Conservation (phyloP, 2,113 vertebrate genomes). For the Dendrocopos noguchii region DNA sequence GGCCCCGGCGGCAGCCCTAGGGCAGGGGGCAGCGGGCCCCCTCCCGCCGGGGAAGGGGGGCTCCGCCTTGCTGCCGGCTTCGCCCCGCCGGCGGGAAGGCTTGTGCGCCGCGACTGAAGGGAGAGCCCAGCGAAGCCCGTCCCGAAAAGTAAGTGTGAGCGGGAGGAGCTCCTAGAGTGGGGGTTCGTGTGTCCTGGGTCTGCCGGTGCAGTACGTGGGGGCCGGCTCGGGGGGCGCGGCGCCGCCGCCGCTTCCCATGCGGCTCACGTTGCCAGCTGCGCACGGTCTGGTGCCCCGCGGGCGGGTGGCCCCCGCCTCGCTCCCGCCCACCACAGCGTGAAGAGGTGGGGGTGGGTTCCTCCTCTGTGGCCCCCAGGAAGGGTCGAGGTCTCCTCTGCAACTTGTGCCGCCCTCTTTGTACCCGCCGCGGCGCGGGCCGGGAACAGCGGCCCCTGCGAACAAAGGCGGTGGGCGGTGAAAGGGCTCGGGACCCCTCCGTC, state of each 20-base stretch:
- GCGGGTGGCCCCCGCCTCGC: background rate
- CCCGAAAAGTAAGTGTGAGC: constrained; percentile 9
- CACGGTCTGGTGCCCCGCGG: constrained; percentile 11
- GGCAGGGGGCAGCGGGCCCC: background rate
- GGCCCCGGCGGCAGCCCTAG: background rate
- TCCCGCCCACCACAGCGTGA: background rate
- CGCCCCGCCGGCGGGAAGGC: background rate
- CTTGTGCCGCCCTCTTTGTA: background rate
- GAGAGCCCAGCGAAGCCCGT: background rate
- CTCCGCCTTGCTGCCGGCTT: background rate
- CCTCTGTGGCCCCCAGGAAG: background rate
- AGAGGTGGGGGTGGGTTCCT: too few relatives aligned
- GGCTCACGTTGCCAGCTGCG: constrained; percentile 22
- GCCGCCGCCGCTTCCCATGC: background rate
- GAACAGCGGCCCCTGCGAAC: constrained; percentile 1
- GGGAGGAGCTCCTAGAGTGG: background rate
- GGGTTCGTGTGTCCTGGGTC: background rate
- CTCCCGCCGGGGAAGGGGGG: background rate
- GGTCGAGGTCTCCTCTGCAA: background rate
- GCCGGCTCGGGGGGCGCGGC: background rate
- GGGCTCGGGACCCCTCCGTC: background rate
- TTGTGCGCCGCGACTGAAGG: background rate
- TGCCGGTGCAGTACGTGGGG: background rate
- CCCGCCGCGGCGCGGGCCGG: background rate
- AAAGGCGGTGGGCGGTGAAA: background rate